These are phyloP conservation scores for Maniola hyperantus DNA, from an alignment of 2,888 invertebrate genomes.

Conservation along the genomic window DNA sequence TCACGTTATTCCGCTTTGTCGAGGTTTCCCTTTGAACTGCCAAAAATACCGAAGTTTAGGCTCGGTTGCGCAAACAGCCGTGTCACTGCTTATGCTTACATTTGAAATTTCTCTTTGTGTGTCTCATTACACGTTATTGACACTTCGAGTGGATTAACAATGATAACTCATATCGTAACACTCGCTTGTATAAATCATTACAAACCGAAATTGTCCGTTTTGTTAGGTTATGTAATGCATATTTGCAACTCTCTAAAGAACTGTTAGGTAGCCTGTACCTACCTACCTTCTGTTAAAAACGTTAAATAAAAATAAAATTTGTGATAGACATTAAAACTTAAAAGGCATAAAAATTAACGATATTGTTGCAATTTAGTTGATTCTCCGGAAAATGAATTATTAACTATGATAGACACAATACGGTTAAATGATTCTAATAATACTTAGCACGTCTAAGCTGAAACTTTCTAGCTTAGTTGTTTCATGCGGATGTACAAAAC, in stretches of 20 bases:
- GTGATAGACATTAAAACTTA: too few species aligned
- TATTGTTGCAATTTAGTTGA: too few species aligned
- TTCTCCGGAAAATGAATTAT: too few species aligned
- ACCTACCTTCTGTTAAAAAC: background rate
- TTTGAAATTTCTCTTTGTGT: conserved; percentile 25
- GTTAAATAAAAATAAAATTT: background rate
- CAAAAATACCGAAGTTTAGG: background rate
- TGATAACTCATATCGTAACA: conserved; percentile 11
- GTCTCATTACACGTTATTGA: conserved; percentile 10
- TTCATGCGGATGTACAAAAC: too few species aligned
- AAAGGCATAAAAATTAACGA: too few species aligned
- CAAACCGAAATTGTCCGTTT: background rate
- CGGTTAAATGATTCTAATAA: too few species aligned
- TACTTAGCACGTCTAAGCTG: too few species aligned
- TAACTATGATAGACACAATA: too few species aligned
- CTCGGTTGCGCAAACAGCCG: conserved; percentile 5
- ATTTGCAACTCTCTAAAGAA: background rate
- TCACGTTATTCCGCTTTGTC: background rate
- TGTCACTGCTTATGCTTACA: conserved; percentile 10
- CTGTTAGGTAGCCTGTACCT: background rate
- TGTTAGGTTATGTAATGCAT: conserved; percentile 2
- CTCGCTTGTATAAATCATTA: background rate
- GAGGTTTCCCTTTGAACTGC: background rate
- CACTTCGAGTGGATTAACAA: conserved; percentile 21
- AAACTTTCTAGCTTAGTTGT: too few species aligned